phyloP scores from a whole-genome alignment of 2,797 vertebrate genomes.

The Hippopotamyrus pictus region DNA sequence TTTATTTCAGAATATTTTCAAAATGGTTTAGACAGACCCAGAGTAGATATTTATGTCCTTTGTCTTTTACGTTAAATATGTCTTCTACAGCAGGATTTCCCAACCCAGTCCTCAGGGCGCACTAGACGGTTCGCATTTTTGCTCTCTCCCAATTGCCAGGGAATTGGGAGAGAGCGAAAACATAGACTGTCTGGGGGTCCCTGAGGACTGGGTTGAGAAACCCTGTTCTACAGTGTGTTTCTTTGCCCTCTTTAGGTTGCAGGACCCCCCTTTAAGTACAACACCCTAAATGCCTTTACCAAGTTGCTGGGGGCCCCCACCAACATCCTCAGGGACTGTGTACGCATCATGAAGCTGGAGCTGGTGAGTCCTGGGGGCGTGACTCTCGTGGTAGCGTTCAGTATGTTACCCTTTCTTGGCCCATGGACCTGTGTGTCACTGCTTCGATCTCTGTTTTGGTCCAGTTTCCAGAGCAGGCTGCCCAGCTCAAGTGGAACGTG shows the following conservation, averaged over 20 bases:
- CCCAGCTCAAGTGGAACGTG: slow-evolving; percentile 94
- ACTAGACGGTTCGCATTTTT: no score
- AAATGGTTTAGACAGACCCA: background rate
- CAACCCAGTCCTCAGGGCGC: background rate
- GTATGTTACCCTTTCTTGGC: background rate
- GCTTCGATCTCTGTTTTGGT: slow-evolving; percentile 15
- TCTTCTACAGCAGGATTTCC: background rate
- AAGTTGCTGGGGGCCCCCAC: slow-evolving; percentile 95
- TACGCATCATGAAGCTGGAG: slow-evolving; percentile 98
- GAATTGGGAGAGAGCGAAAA: background rate
- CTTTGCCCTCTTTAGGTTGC: slow-evolving; percentile 70
- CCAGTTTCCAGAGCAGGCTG: slow-evolving; percentile 95
- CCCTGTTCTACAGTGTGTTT: background rate
- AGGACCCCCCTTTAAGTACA: slow-evolving; percentile 97
- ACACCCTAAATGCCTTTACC: slow-evolving; percentile 97
- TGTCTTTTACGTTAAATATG: background rate
- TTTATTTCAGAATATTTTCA: background rate
- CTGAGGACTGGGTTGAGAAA: background rate
- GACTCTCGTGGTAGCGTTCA: background rate
- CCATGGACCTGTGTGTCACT: background rate
- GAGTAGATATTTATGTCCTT: background rate
- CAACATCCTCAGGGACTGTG: slow-evolving; percentile 94
- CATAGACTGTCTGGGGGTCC: background rate
- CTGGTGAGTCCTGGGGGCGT: slow-evolving; percentile 65
- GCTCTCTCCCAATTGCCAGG: background rate